phyloP scores from a whole-genome alignment of 2,113 vertebrate genomes.

The Chlorocebus sabaeus region DNA sequence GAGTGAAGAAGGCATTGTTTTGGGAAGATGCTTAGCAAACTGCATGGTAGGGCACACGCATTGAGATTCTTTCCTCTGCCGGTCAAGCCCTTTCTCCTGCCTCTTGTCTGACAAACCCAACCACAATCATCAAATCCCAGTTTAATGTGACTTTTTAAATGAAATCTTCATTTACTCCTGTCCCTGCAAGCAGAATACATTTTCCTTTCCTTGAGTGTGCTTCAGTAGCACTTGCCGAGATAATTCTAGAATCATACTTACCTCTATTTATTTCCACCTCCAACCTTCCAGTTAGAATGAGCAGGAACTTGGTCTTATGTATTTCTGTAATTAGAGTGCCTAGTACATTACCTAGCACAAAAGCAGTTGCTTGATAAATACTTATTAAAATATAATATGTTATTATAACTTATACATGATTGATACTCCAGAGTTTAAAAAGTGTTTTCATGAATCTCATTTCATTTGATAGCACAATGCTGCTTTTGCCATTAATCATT shows the following conservation, averaged over 20 bases:
- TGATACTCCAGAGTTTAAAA: neutral
- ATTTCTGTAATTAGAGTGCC: neutral
- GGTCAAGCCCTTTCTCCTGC: neutral
- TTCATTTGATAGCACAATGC: neutral
- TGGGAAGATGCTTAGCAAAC: neutral
- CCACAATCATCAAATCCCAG: neutral
- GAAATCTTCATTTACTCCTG: neutral
- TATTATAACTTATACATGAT: neutral
- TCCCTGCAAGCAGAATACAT: neutral
- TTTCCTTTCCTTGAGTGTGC: neutral
- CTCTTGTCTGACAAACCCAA: neutral
- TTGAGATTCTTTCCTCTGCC: neutral
- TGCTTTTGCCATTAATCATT: neutral
- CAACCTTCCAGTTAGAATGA: neutral
- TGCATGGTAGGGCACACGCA: fast-evolving
- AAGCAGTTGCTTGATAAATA: neutral
- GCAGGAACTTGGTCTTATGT: neutral
- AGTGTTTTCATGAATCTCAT: neutral
- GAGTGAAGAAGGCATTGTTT: neutral
- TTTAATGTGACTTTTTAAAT: neutral
- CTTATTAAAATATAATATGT: neutral
- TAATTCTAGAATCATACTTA: neutral
- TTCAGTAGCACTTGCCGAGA: neutral
- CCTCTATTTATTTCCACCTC: neutral
- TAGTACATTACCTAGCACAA: neutral